These are phyloP conservation scores for Stegodyphus dumicola DNA, from an alignment of 1,140 invertebrate genomes.

Conservation along the genomic window DNA sequence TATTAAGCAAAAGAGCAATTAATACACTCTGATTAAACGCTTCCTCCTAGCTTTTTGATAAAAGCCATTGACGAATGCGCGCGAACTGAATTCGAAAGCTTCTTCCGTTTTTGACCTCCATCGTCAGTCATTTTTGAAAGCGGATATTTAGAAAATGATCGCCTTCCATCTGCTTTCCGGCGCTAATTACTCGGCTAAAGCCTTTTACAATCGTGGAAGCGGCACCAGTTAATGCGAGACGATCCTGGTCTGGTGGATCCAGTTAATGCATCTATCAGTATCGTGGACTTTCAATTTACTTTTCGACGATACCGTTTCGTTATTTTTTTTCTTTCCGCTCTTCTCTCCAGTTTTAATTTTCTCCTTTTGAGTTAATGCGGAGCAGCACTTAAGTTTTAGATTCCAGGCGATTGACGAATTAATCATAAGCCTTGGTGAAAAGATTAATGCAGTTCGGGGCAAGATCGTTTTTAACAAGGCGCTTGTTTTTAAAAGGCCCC, in stretches of 20 bases:
- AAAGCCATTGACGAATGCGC: neutral
- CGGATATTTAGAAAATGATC: slow-evolving; percentile 41
- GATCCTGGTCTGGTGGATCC: neutral
- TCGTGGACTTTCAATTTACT: neutral
- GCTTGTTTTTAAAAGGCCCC: slow-evolving; percentile 22
- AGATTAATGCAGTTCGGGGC: slow-evolving; percentile 20
- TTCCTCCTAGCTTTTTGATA: slow-evolving; percentile 34
- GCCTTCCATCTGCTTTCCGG: slow-evolving; percentile 20
- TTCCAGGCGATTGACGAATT: slow-evolving; percentile 41
- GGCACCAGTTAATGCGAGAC: neutral
- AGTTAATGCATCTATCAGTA: neutral
- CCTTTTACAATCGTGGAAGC: slow-evolving; percentile 8
- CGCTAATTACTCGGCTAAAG: slow-evolving; percentile 44
- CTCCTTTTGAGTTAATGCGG: slow-evolving; percentile 25
- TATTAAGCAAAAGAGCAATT: slow-evolving; percentile 35
- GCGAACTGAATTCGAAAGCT: neutral
- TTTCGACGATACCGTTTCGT: neutral
- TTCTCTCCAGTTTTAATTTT: slow-evolving; percentile 40
- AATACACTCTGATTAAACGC: slow-evolving; percentile 41
- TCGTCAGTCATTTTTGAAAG: slow-evolving; percentile 23
- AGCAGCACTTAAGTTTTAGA: slow-evolving; percentile 46
- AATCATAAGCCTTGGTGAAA: slow-evolving; percentile 36
- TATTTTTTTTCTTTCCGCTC: slow-evolving; percentile 4
- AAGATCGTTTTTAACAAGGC: slow-evolving; percentile 40
- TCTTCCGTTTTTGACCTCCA: slow-evolving; percentile 29